Evolutionary conservation across 2,888 invertebrate species (phyloP), one percentile per base, ranked within the genome.

Genomic region (Cosmopolites sordidus): DNA sequence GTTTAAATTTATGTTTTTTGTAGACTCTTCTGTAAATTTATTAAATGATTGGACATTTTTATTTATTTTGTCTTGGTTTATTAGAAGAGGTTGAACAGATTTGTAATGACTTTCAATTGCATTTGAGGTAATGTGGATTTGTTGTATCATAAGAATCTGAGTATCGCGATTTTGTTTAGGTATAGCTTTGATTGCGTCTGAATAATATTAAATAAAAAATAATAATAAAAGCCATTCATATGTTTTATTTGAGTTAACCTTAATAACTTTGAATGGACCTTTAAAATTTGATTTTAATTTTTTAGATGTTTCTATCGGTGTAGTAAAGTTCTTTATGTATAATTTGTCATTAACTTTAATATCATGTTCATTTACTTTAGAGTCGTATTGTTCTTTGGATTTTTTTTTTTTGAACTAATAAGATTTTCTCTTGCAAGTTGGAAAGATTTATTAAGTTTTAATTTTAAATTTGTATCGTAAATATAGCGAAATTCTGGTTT

Each of bases 71-170:
- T 51, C 15, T 44, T 62, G 51, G 14, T 62, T 62, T 15, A 15
- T 9, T 40, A 47, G 48, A 9, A 62, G 46, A 15, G 50, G 18
- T 48, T 12, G 16, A 15, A 57, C 42, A 2, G 61, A 58, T 15
- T 54, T 39, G 46, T 64, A 62, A 54, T 61, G 62, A 43, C 59
- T 56, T 2, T 27, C n/a, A 22, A 64, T 61, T 6, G 62, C 54
- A 8, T 55, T 55, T 1, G 62, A 60, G 11, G 62, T 56, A 8
- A 64, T 54, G 9, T 27, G 51, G 12, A 64, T 48, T 56, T 62
- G 60, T 54, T 59, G 56, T 56, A 61, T 58, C 53, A 63, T 54
- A 2, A 60, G 39, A 15, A 40, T 45, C 38, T 59, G 57, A 0
- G 46, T 54, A n/a, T 54, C 43, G 15, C 41, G 16, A 30, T 49